Base-by-base conservation (phyloP, 2,888 invertebrate genomes). In the Spodoptera exigua region DNA sequence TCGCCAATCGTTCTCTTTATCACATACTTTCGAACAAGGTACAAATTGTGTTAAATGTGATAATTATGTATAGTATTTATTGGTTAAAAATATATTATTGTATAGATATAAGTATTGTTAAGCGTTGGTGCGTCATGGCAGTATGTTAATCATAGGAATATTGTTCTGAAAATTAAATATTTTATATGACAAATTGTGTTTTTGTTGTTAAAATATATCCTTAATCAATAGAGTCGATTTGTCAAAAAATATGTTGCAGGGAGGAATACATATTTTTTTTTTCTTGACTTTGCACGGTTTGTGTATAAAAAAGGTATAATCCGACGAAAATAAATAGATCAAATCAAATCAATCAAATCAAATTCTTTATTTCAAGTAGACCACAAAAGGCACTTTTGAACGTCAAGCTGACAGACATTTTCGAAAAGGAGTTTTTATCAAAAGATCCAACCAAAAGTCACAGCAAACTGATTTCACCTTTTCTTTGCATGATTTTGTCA, bases 31-130 rank as follows among this genome's bases (percentile, higher is more conserved):
- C 56, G 51, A 76, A 71, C 62, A 79, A 83, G 86, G 90, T 90
- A 90, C 90, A 91, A 91, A 91, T 81, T 82, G 73, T 76, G 78
- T 86, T 85, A 80, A 74, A 76, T 88, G 89, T 90, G 89, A 90
- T 89, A 89, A 27, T 27, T 74, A 78, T 80, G 59, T 73, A 64
- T 68, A 58, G 62, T 74, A 69, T 79, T 79, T 84, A 81, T 84
- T 84, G 78, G 80, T 83, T 78, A 56, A 74, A 77, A 76, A 68
- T 79, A 61, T 79, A 79, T 73, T 27, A 27, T 74, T 37, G 65
- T 77, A 72, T 69, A 65, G 58, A 61, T 64, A 56, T 72, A 60
- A 32, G 69, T 76, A 74, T 70, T 74, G 64, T 67, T 76, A 61
- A 62, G 46, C 14, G 47, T 73, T 71, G 72, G 63, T 74, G 69